Evolutionary conservation across 1,140 invertebrate genomes (phyloP).

Genomic region (Scaptomyza montana): DNA sequence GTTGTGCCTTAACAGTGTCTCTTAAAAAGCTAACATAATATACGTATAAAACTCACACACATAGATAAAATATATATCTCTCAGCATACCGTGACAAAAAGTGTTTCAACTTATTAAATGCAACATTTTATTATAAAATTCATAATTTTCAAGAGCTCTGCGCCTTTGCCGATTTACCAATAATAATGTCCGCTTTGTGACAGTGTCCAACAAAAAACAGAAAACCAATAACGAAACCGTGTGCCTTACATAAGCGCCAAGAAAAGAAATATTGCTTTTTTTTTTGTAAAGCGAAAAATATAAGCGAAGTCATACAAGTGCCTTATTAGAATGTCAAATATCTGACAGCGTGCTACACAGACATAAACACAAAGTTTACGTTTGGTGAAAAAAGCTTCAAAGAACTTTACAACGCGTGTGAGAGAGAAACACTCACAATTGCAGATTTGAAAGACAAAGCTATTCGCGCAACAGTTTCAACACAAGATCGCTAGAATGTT

Average conservation of each 20-base stretch:
- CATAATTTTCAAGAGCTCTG: conserved; percentile 7
- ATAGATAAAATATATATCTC: background rate
- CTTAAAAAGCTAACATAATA: conserved; percentile 11
- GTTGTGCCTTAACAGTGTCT: conserved; percentile 54
- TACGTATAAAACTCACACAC: too few relatives aligned
- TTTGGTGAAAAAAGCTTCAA: conserved; percentile 1
- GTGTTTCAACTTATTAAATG: conserved; percentile 20
- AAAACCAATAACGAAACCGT: background rate
- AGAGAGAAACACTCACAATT: background rate
- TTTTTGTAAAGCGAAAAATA: conserved; percentile 21
- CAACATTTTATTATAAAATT: conserved; percentile 4
- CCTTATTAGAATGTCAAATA: conserved; percentile 68
- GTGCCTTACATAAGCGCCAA: conserved; percentile 32
- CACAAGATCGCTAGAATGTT: conserved; percentile 52
- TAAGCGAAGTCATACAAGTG: conserved; percentile 55
- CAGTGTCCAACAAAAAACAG: conserved; percentile 45
- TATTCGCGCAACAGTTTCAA: conserved; percentile 23
- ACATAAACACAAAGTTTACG: conserved; percentile 9
- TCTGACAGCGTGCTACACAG: conserved; percentile 60
- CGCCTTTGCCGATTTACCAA: background rate
- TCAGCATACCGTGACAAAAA: background rate
- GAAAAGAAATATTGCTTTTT: conserved; percentile 10
- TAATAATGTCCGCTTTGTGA: conserved; percentile 61
- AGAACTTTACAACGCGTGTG: conserved; percentile 8
- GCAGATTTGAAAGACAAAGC: conserved; percentile 2